phyloP scores from a whole-genome alignment of 2,113 vertebrate genomes.

The Sturnira hondurensis region DNA sequence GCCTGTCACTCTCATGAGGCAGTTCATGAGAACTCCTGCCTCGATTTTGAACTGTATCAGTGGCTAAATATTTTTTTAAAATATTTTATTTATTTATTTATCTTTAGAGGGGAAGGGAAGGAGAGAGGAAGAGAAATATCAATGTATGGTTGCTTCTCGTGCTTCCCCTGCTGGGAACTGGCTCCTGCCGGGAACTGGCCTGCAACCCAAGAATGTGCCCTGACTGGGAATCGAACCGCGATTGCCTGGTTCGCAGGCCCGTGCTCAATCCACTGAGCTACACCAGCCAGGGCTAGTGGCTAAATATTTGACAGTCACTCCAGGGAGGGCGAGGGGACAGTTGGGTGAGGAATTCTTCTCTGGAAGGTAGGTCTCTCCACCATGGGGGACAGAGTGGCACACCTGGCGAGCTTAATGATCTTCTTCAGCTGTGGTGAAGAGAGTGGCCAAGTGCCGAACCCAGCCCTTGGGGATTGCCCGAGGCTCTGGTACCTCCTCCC shows the following conservation, averaged over 20 bases:
- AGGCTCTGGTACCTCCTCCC: neutral
- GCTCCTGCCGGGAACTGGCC: too few species aligned
- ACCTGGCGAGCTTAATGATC: neutral
- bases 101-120: too few species aligned
- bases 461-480: neutral
- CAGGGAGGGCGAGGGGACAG: neutral
- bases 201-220: too few species aligned
- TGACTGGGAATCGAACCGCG: too few species aligned
- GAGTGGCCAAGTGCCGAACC: neutral
- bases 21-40: neutral
- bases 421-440: neutral
- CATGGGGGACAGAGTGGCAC: neutral
- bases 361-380: neutral
- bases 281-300: neutral
- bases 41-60: neutral
- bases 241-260: too few species aligned
- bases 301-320: neutral
- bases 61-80: neutral
- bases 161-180: too few species aligned
- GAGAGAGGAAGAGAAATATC: too few species aligned
- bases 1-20: too few species aligned
- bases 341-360: neutral
- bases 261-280: too few species aligned
- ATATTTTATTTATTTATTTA: too few species aligned
- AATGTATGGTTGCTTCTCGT: too few species aligned